Conservation (phyloP, 2,113 vertebrate genomes). For the Pelobates fuscus region DNA sequence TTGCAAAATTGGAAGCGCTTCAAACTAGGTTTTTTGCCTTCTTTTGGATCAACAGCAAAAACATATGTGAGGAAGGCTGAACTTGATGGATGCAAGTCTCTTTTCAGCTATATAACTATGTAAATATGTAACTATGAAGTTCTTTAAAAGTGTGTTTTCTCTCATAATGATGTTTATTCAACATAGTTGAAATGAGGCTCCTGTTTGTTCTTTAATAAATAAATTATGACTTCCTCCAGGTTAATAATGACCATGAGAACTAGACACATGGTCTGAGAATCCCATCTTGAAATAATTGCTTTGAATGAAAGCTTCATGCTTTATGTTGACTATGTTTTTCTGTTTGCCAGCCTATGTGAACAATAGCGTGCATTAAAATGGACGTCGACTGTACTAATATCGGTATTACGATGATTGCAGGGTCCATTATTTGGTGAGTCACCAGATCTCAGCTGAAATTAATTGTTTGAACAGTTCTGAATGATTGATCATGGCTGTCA, state of each 20-base stretch:
- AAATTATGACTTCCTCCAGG: background rate
- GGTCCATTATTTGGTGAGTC: slow-evolving; percentile 29
- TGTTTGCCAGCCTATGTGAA: background rate
- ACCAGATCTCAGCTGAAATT: slow-evolving; percentile 22
- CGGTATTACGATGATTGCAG: background rate
- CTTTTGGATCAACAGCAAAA: too few relatives aligned
- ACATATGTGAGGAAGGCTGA: too few relatives aligned
- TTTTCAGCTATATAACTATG: too few relatives aligned
- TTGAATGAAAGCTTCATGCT: background rate
- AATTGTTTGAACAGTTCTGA: slow-evolving; percentile 40
- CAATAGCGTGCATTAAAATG: background rate
- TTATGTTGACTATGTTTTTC: background rate
- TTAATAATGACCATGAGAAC: background rate
- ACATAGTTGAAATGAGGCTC: too few relatives aligned
- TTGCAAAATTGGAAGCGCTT: too few relatives aligned
- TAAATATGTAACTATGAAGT: too few relatives aligned
- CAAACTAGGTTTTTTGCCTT: too few relatives aligned
- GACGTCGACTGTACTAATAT: slow-evolving; percentile 1
- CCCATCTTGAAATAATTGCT: background rate
- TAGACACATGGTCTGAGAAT: background rate
- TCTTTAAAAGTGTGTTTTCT: too few relatives aligned
- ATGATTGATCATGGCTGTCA: slow-evolving; percentile 24
- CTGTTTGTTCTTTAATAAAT: slow-evolving; percentile 9
- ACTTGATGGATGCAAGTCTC: too few relatives aligned
- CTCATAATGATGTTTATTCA: too few relatives aligned